These are phyloP conservation scores for Mechanitis mazaeus DNA, from an alignment of 2,888 invertebrate species.

Conservation along the genomic window DNA sequence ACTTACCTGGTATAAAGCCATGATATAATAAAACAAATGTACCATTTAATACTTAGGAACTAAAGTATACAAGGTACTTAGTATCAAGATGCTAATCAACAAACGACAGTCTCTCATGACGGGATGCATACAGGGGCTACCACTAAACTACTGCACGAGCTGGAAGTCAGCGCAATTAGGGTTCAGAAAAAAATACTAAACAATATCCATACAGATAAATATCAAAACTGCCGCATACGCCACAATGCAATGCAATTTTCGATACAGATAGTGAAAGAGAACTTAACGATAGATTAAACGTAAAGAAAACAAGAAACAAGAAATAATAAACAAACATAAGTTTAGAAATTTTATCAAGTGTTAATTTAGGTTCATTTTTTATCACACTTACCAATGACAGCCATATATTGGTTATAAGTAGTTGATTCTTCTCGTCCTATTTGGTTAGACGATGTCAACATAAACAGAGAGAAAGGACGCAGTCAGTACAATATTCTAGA, in stretches of 20 bases:
- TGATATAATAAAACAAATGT: constrained; percentile 19
- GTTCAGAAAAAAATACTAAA: constrained; percentile 47
- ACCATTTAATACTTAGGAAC: constrained; percentile 19
- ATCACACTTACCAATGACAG: constrained; percentile 93
- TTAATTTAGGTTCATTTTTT: constrained; percentile 74
- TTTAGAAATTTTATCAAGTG: constrained; percentile 68
- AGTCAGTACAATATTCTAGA: constrained; percentile 73
- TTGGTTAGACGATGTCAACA: constrained; percentile 81
- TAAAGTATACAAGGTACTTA: constrained; percentile 23
- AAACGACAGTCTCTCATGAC: constrained; percentile 44
- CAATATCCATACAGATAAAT: constrained; percentile 51
- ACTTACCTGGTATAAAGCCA: constrained; percentile 30
- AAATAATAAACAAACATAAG: constrained; percentile 50
- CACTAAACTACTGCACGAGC: constrained; percentile 55
- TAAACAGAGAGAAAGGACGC: constrained; percentile 81
- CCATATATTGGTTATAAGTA: constrained; percentile 96
- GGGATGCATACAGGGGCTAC: constrained; percentile 64
- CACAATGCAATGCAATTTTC: constrained; percentile 72
- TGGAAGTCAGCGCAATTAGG: constrained; percentile 47
- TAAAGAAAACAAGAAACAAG: constrained; percentile 43
- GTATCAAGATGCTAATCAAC: constrained; percentile 32
- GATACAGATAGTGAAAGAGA: constrained; percentile 58
- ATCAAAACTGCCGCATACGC: constrained; percentile 70
- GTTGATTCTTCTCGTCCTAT: constrained; percentile 97
- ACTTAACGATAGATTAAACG: constrained; percentile 46